Conservation (phyloP, 2,888 invertebrate genomes). For the Boloria selene region DNA sequence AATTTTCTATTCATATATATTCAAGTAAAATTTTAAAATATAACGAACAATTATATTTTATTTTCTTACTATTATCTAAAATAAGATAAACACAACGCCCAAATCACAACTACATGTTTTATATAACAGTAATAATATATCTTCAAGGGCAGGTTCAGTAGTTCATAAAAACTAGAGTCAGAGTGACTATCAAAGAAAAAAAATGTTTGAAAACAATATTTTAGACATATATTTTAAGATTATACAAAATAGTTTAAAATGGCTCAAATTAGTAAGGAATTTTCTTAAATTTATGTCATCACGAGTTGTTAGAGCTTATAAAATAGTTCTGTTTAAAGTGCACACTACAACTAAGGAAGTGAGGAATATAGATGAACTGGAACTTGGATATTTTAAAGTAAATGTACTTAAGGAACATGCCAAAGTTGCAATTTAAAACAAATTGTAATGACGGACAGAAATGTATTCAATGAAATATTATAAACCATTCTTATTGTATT, state of each 20-base stretch:
- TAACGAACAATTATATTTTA: slow-evolving; percentile 69
- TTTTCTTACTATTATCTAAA: slow-evolving; percentile 58
- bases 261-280: slow-evolving; percentile 21
- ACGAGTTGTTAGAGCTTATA: slow-evolving; percentile 17
- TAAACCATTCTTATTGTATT: too few species aligned
- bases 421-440: too few species aligned
- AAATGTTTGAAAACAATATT: slow-evolving; percentile 13
- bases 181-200: slow-evolving; percentile 9
- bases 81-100: slow-evolving; percentile 74
- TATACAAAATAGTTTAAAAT: slow-evolving; percentile 20
- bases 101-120: slow-evolving; percentile 74
- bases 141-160: slow-evolving; percentile 31
- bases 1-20: slow-evolving; percentile 58
- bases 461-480: not conserved
- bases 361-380: slow-evolving; percentile 17
- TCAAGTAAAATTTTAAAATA: slow-evolving; percentile 76
- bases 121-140: slow-evolving; percentile 50
- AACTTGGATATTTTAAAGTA: slow-evolving; percentile 7
- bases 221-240: slow-evolving; percentile 18
- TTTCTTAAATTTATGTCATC: slow-evolving; percentile 20
- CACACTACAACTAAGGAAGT: slow-evolving; percentile 25
- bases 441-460: too few species aligned
- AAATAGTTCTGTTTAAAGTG: slow-evolving; percentile 15
- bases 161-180: slow-evolving; percentile 21
- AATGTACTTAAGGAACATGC: not conserved